These are phyloP conservation scores for Phyllostomus discolor DNA, from an alignment of 2,113 vertebrate genomes.

Conservation along the genomic window DNA sequence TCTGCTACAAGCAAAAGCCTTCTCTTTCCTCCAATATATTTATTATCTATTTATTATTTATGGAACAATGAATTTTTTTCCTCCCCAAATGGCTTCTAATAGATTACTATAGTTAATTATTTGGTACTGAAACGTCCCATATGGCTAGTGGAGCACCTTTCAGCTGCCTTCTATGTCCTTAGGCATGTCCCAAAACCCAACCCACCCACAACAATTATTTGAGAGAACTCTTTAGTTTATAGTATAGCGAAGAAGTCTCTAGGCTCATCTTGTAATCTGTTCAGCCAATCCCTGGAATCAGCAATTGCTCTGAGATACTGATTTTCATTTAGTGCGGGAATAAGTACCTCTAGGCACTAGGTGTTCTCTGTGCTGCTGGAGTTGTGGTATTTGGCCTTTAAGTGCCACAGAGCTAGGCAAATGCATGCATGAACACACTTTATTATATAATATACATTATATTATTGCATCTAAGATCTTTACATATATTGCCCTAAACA, in stretches of 20 bases:
- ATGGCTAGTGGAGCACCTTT: background rate
- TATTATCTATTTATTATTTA: background rate
- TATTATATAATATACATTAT: background rate
- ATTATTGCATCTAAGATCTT: background rate
- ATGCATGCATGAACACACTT: background rate
- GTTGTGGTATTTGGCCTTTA: background rate
- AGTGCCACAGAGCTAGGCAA: background rate
- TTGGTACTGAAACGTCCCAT: background rate
- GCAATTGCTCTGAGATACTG: background rate
- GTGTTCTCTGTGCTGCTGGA: background rate
- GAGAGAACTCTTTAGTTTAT: background rate
- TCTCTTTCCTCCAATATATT: background rate
- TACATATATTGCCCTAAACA: background rate
- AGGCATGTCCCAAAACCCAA: background rate
- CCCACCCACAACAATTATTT: background rate
- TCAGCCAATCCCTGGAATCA: background rate
- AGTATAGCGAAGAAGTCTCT: background rate
- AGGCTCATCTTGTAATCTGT: background rate
- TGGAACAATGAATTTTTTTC: background rate
- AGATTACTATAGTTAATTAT: background rate
- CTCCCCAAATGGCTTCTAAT: background rate
- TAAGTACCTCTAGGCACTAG: background rate
- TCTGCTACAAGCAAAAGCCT: background rate
- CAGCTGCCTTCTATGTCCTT: background rate
- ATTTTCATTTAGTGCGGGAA: background rate